These are phyloP conservation scores for Phyllostomus hastatus DNA, from an alignment of 2,113 vertebrate species.

Conservation along the genomic window DNA sequence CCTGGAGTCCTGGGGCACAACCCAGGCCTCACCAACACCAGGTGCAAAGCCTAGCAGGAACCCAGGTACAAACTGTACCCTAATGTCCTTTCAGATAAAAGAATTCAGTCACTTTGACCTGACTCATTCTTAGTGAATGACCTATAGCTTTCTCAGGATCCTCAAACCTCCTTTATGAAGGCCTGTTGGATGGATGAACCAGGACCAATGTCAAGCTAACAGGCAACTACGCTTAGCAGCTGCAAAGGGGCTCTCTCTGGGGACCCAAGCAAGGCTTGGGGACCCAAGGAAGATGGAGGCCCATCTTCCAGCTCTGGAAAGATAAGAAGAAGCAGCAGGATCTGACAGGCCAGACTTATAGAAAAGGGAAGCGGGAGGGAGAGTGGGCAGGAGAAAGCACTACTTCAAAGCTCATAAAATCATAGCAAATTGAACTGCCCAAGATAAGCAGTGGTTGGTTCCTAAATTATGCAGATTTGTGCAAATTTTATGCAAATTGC, in stretches of 20 bases:
- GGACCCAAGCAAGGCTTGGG: not conserved
- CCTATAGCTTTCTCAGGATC: not conserved
- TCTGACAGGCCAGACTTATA: constrained; percentile 35
- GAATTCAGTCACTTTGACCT: not conserved
- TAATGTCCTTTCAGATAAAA: not conserved
- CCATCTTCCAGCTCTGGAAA: not conserved
- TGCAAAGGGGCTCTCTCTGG: not conserved
- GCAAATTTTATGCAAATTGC: constrained; percentile 72
- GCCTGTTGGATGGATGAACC: not conserved
- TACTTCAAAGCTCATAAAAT: constrained; percentile 73
- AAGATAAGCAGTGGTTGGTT: constrained; percentile 45
- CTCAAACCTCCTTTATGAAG: not conserved
- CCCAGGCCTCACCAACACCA: not conserved
- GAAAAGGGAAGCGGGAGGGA: not conserved
- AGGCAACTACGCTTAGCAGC: not conserved
- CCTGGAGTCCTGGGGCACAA: not conserved
- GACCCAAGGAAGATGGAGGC: no score
- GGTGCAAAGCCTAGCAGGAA: not conserved
- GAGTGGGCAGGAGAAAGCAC: constrained; percentile 36
- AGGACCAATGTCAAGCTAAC: not conserved
- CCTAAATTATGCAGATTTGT: constrained; percentile 75
- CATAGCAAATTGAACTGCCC: constrained; percentile 46
- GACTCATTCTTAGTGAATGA: not conserved
- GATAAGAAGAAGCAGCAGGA: not conserved
- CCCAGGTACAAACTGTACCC: not conserved